Evolutionary conservation across 2,797 vertebrate genomes (phyloP).

Genomic region (Scomberomorus guttatus): DNA sequence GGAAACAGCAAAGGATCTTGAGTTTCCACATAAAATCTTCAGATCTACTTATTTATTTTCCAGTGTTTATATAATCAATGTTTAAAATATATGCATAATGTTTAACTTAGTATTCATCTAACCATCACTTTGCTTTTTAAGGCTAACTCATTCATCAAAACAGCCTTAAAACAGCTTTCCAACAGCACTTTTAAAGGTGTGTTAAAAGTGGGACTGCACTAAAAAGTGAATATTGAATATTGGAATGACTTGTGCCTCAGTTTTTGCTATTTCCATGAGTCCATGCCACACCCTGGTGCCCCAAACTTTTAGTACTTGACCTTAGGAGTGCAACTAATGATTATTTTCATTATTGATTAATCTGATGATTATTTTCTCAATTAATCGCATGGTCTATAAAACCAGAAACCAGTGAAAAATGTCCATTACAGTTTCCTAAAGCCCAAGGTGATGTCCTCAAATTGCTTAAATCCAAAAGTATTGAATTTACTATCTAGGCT

Average conservation of each 20-base stretch:
- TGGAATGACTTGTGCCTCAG: background rate
- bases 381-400: too few relatives aligned
- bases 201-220: background rate
- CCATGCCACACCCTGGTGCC: too few relatives aligned
- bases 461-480: too few relatives aligned
- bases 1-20: background rate
- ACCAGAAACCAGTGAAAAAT: too few relatives aligned
- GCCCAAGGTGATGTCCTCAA: too few relatives aligned
- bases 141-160: background rate
- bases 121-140: background rate
- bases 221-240: background rate
- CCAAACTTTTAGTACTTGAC: too few relatives aligned
- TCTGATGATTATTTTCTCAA: too few relatives aligned
- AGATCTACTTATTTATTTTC: background rate
- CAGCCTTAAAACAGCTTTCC: background rate
- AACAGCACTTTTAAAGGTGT: background rate
- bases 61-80: background rate
- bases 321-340: too few relatives aligned
- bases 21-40: background rate
- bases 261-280: background rate
- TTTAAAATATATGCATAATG: background rate
- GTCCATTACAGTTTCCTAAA: too few relatives aligned
- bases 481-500: too few relatives aligned
- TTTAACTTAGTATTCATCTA: background rate
- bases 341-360: too few relatives aligned